Evolutionary conservation across 1,140 invertebrate species (phyloP), one percentile per base, ranked within the genome.

Genomic region (Lordiphosa collinella): DNA sequence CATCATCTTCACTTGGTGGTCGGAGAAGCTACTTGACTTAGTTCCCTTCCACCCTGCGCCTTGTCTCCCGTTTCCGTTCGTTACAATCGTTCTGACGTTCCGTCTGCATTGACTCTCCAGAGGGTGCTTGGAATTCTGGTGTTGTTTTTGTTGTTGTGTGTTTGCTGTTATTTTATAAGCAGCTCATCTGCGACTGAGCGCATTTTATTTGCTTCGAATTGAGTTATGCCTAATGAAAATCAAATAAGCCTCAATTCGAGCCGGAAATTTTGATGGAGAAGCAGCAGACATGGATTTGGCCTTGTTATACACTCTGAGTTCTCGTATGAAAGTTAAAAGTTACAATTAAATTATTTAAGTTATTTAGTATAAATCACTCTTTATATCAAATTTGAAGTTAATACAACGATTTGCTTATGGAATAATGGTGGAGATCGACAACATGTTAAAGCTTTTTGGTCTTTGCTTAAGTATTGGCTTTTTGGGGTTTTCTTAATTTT

Each of bases 181-280:
- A 84, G 78, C 78, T 84, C 78, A 85, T 84, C 78, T 84, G 72
- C 72, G 78, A 73, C 78, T 84, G 78, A 84, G 78, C 72, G 57
- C 63, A 71, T 84, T 84, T 84, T 84, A 84, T 84, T 84, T 84
- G 78, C 82, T 78, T 84, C 79, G 73, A 84, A 84, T 84, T 84
- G 78, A 84, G 78, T 84, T 84, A 84, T 84, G 79, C 78, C 78
- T 84, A 84, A 84, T 84, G 78, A 84, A 84, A 84, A 84, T 84
- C 78, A 84, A 84, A 84, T 84, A 84, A 84, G 78, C 79, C 78
- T 50, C 78, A 84, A 29, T 84, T 84, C 78, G 79, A 84, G 78
- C 68, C 78, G 78, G 78, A 84, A 84, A 69, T 66, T 78, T 59
- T 67, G 63, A 41, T 48, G 16, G 49, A 52, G 60, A 57, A 38